phyloP scores from a whole-genome alignment of 2,113 vertebrate genomes.

The Vidua macroura region DNA sequence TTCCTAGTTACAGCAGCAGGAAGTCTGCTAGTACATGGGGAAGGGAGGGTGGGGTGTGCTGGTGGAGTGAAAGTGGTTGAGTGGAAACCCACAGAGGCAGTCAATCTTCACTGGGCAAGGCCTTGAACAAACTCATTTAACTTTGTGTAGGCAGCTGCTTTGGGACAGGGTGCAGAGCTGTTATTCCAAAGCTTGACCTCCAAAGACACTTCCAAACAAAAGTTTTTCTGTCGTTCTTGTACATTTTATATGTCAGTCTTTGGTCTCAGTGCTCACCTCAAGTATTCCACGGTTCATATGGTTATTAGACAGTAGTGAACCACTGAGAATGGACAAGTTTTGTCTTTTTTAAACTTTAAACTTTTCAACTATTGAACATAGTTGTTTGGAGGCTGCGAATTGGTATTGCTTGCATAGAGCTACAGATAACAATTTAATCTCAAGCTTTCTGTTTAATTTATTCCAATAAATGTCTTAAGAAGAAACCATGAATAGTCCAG shows the following conservation, averaged over 20 bases:
- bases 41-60: too few relatives aligned
- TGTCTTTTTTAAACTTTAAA: neutral
- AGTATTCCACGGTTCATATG: neutral
- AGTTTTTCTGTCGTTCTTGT: neutral
- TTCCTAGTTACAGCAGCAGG: neutral
- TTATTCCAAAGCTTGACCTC: neutral
- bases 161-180: neutral
- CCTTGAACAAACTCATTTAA: neutral
- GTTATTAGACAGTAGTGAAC: neutral
- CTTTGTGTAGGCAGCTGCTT: neutral
- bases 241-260: neutral
- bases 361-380: rapidly evolving
- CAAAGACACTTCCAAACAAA: neutral
- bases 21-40: neutral
- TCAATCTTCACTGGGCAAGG: neutral
- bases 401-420: neutral
- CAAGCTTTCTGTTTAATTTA: neutral
- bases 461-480: neutral
- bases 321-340: neutral
- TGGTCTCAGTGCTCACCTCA: neutral
- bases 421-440: neutral
- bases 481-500: neutral
- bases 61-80: neutral
- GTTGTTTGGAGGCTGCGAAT: neutral
- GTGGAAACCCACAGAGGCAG: rapidly evolving